A percentile compares a stretch with the other conserved stretches of the same genome.
Evolutionary conservation across 2,113 vertebrate genomes (phyloP).

Genomic region (Cinclus cinclus): DNA sequence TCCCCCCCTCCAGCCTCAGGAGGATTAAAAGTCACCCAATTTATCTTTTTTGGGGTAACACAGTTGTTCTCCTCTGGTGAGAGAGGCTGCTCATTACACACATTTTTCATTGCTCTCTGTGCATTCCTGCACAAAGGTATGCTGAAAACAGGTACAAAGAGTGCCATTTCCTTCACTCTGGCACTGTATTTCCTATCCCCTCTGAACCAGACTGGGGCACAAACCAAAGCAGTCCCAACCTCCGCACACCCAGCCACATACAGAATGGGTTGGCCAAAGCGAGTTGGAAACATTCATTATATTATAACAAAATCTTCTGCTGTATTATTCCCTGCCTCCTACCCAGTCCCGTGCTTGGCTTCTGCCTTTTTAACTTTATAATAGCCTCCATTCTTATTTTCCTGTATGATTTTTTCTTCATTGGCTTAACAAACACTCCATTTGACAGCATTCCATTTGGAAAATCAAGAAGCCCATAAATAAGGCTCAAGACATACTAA

Average conservation of each 20-base stretch:
- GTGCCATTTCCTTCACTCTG: not conserved
- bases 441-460: not conserved
- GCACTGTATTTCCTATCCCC: not conserved
- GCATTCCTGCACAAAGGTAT: not conserved
- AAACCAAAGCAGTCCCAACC: not conserved
- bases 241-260: not conserved
- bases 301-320: not conserved
- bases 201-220: not conserved
- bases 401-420: not conserved
- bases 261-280: not conserved
- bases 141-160: not conserved
- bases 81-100: not conserved
- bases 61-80: not conserved
- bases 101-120: not conserved
- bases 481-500: not conserved
- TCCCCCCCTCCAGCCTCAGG: not conserved
- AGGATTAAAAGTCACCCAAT: not conserved
- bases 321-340: not conserved
- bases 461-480: slow-evolving; percentile 13
- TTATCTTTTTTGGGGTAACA: not conserved
- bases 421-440: not conserved
- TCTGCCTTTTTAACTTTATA: not conserved
- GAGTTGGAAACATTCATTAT: not conserved
- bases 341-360: not conserved
- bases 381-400: not conserved